Conservation (phyloP, 2,113 vertebrate species). For the Toxotes chatareus region DNA sequence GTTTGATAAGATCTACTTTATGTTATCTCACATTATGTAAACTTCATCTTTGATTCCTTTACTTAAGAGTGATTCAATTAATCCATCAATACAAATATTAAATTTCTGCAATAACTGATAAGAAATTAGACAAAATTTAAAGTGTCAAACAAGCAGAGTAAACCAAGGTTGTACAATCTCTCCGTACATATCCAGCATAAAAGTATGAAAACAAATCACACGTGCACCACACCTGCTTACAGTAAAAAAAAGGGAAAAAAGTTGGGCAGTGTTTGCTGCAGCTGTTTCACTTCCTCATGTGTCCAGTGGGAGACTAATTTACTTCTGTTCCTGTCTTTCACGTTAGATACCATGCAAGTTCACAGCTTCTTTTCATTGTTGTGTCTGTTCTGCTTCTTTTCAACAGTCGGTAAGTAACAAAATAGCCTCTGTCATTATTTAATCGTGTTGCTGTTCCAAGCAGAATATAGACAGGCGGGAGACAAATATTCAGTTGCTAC, state of each 20-base stretch:
- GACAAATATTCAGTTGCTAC: background rate
- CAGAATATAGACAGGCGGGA: background rate
- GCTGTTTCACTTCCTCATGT: constrained; percentile 36
- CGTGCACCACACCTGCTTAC: background rate
- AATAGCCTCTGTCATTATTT: background rate
- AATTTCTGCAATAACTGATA: too few species aligned
- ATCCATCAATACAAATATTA: too few species aligned
- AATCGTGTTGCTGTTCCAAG: background rate
- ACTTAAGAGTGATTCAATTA: background rate
- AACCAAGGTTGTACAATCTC: background rate
- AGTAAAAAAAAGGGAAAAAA: background rate
- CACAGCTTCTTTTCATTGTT: background rate
- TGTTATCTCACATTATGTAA: background rate
- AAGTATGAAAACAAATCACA: background rate
- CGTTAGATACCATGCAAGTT: constrained; percentile 13
- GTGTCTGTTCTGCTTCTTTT: background rate
- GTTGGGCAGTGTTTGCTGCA: background rate
- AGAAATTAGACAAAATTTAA: too few species aligned
- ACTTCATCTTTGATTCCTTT: background rate
- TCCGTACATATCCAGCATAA: background rate
- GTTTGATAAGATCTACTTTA: background rate
- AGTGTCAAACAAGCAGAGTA: background rate
- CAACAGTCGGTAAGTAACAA: constrained; percentile 44
- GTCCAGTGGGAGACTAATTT: rapidly evolving
- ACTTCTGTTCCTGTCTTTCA: background rate